Base-by-base conservation (phyloP, 2,113 vertebrate genomes). In the Syrmaticus mikado region DNA sequence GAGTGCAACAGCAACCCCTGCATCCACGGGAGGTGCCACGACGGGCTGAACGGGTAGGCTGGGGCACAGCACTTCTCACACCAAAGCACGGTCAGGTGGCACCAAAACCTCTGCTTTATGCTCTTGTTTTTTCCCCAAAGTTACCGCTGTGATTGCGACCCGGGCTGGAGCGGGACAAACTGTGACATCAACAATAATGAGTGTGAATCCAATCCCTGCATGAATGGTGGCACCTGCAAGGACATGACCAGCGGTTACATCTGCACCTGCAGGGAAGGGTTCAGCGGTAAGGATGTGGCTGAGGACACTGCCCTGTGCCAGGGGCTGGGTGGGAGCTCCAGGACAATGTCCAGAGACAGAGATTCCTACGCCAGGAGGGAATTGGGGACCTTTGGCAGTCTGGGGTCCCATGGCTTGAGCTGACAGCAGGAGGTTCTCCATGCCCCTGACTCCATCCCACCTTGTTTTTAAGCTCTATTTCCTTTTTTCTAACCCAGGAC, bases 201-300 rank as follows among this genome's bases (percentile, higher is more conserved):
- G 95, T 99, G 99, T 8, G 99, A 99, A 57, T 99, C 99, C 45
- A 99, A 99, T 87, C 99, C 99, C 3, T 99, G 99, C 13, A 98
- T 98, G 98, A 99, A 99, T 0, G 99, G 99, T 7, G 99, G 99
- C 71, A 98, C 98, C 94, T 99, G 99, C 96, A 98, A 98, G 91
- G 99, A 99, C 96, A 99, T 99, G 99, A 99, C 99, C 96, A 98
- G 98, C 1, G 99, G 99, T 88, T 99, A 99, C 22, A 97, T 99
- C 76, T 99, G 99, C 93, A 98, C 98, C 67, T 99, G 99, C 95
- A 97, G 96, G 6, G 97, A 98, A 34, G 99, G 99, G 86, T 99
- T 99, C 98, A 99, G 98, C 0, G 99, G 99, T 99, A 66, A 98
- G 98, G 92, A 18, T 24, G 17, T 66, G 70, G 32, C 64, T 22